Evolutionary conservation across 2,113 vertebrate genomes (phyloP).

Genomic region (Strix aluco): DNA sequence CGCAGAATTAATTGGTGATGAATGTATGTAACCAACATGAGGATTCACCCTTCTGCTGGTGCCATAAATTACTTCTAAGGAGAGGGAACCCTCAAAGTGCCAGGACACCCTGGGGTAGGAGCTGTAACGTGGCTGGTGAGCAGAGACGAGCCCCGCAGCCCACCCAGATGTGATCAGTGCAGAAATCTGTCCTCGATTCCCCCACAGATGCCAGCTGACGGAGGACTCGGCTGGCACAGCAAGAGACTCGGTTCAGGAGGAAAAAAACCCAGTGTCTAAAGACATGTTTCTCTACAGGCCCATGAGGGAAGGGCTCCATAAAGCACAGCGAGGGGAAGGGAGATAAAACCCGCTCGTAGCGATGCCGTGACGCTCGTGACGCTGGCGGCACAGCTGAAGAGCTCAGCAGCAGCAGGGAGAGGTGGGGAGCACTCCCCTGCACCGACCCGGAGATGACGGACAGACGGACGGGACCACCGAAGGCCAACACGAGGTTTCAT

Average conservation of each 20-base stretch:
- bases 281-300: not conserved
- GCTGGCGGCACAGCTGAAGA: not conserved
- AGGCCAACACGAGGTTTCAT: fast-evolving
- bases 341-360: not conserved
- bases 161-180: fast-evolving
- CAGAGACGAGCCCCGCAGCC: not conserved
- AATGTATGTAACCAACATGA: fast-evolving
- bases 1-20: fast-evolving
- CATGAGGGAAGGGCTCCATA: not conserved
- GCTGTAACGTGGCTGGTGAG: not conserved
- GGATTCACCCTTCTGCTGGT: not conserved
- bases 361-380: fast-evolving
- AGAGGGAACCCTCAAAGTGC: not conserved
- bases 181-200: not conserved
- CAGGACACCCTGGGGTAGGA: not conserved
- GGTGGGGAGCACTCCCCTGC: fast-evolving
- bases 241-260: not conserved
- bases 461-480: fast-evolving
- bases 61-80: no score
- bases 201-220: not conserved
- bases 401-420: not conserved
- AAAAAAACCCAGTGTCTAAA: not conserved
- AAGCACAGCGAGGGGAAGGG: not conserved
- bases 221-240: not conserved
- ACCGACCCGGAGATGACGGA: not conserved